A percentile compares a stretch with the other conserved stretches of the same genome.
These are phyloP conservation scores for Bolborhynchus lineola DNA, from an alignment of 2,113 vertebrate species.

Conservation along the genomic window DNA sequence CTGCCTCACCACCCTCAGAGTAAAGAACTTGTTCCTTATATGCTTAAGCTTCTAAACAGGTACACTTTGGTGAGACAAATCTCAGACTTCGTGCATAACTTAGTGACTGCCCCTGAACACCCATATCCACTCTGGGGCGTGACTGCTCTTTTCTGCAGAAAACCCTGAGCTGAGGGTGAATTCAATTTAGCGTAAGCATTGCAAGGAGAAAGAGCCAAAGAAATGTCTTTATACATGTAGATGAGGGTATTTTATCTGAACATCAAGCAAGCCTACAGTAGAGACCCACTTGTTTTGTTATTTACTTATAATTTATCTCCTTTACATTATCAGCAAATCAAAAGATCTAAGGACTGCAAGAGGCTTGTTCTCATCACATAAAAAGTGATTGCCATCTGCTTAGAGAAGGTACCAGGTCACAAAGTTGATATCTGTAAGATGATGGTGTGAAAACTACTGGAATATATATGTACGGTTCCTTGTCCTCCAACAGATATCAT, in stretches of 20 bases:
- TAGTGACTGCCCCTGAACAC: background rate
- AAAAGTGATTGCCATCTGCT: background rate
- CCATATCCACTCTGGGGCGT: background rate
- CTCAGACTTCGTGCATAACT: background rate
- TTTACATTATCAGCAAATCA: background rate
- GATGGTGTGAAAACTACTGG: background rate
- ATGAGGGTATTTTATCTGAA: background rate
- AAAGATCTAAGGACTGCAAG: background rate
- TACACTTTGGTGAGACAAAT: fast-evolving
- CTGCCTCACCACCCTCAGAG: background rate
- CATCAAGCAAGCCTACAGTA: background rate
- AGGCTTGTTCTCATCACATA: background rate
- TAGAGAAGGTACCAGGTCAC: background rate
- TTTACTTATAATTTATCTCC: background rate
- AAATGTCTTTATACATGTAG: background rate
- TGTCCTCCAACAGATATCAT: background rate
- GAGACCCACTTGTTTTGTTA: background rate
- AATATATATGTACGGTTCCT: background rate
- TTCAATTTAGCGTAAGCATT: background rate
- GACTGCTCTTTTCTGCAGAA: background rate
- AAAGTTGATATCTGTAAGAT: background rate
- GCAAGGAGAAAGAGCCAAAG: background rate
- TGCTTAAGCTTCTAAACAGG: background rate
- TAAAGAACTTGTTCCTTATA: background rate
- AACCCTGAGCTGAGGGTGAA: background rate